Evolutionary conservation across 2,888 invertebrate genomes (phyloP), one percentile per base, ranked within the genome.

Genomic region (Phortica okadai): DNA sequence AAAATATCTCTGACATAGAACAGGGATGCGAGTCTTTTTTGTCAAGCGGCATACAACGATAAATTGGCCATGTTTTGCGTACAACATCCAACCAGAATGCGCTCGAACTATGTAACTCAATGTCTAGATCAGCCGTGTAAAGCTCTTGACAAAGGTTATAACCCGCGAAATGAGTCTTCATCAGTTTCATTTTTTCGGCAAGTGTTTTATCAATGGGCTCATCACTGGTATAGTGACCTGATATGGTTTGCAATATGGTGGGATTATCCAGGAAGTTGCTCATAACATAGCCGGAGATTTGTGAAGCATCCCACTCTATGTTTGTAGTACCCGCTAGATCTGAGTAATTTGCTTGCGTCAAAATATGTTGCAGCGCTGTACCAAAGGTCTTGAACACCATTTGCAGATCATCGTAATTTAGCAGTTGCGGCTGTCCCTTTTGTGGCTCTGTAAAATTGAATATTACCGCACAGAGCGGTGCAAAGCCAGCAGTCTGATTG

Each of bases 261-360:
- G 94, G 93, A 83, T 96, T 95, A 81, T 94, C 94, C 7, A 97
- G 91, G 95, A 97, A 97, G 88, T 95, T 95, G 0, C 94, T 93
- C 94, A 99, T 94, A 75, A 99, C 96, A 84, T 96, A 93, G 0
- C 96, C 95, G 78, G 96, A 95, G 0, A 97, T 94, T 88, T 96
- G 95, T 0, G 96, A 95, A 0, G 97, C 96, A 91, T 99, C 99
- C 97, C 97, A 98, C 92, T 99, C 99, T 0, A 98, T 94, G 90
- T 96, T 97, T 0, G 95, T 95, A 33, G 96, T 92, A 0, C 98
- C 98, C 2, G 97, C 94, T 0, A 97, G 94, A 90, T 98, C 97
- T 0, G 95, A 94, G 90, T 96, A 97, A 16, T 95, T 95, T 0
- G 95, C 95, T 87, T 94, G 95, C 0, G 97, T 96, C 50, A 99